Conservation (phyloP, 2,888 invertebrate genomes). For the Sylvicola cinctus region DNA sequence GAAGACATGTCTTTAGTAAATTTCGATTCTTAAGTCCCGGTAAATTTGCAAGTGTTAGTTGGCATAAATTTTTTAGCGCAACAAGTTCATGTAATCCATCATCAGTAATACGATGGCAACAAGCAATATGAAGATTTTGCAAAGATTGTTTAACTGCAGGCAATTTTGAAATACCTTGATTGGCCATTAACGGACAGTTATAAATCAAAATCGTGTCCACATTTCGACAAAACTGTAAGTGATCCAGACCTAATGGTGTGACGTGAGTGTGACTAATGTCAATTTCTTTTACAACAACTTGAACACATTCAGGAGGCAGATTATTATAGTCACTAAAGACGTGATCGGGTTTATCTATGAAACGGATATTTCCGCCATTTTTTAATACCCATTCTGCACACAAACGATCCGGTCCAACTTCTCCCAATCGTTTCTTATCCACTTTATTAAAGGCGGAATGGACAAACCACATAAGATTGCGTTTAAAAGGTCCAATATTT, state of each 20-base stretch:
- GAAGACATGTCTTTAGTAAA: no score
- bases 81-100: constrained; percentile 37
- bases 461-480: constrained; percentile 1
- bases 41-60: constrained; percentile 37
- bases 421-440: constrained; percentile 37
- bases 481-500: neutral
- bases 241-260: constrained; percentile 55
- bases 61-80: constrained; percentile 30
- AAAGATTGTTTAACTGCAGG: constrained; percentile 33
- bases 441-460: constrained; percentile 30
- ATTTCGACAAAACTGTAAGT: constrained; percentile 47
- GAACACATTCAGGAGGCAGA: constrained; percentile 33
- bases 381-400: constrained; percentile 82
- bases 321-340: constrained; percentile 43
- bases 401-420: constrained; percentile 53
- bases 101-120: constrained; percentile 47
- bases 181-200: constrained; percentile 43
- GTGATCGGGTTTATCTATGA: constrained; percentile 30
- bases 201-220: constrained; percentile 45
- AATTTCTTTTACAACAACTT: constrained; percentile 35
- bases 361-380: constrained; percentile 62
- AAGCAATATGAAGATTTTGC: constrained; percentile 40
- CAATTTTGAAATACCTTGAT: constrained; percentile 40
- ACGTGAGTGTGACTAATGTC: constrained; percentile 57
- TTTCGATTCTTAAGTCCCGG: constrained; percentile 35